Evolutionary conservation across 2,113 vertebrate genomes (phyloP).

Genomic region (Origma solitaria): DNA sequence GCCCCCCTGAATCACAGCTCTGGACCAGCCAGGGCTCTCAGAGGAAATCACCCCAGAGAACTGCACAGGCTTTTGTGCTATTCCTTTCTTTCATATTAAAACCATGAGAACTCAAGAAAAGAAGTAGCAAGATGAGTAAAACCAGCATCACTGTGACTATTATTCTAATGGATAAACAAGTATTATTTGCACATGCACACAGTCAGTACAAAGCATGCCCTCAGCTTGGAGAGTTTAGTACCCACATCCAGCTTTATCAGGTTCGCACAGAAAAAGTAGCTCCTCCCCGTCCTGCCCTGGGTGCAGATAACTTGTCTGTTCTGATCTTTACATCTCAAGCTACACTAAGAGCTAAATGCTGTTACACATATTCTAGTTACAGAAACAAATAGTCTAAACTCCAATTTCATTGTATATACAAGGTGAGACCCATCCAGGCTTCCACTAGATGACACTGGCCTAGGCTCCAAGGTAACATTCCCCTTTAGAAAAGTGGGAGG

Average conservation of each 20-base stretch:
- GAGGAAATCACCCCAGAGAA: neutral
- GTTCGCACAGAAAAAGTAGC: neutral
- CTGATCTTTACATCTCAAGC: neutral
- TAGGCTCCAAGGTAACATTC: neutral
- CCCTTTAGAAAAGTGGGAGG: neutral
- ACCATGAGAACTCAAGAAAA: neutral
- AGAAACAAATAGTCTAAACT: neutral
- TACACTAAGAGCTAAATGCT: neutral
- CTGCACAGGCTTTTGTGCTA: neutral
- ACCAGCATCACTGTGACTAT: neutral
- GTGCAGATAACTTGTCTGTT: neutral
- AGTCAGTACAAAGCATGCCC: neutral
- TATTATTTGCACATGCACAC: neutral
- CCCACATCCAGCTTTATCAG: neutral
- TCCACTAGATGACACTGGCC: neutral
- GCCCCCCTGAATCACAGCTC: neutral
- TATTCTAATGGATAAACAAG: neutral
- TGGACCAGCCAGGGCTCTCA: neutral
- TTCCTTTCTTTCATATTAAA: neutral
- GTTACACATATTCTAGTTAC: neutral
- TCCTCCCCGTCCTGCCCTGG: neutral
- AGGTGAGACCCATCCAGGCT: neutral
- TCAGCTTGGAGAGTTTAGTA: neutral
- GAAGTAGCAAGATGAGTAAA: neutral
- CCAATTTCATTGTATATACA: neutral